Conservation (phyloP, 2,888 invertebrate species). For the Melinopterus prodromus region DNA sequence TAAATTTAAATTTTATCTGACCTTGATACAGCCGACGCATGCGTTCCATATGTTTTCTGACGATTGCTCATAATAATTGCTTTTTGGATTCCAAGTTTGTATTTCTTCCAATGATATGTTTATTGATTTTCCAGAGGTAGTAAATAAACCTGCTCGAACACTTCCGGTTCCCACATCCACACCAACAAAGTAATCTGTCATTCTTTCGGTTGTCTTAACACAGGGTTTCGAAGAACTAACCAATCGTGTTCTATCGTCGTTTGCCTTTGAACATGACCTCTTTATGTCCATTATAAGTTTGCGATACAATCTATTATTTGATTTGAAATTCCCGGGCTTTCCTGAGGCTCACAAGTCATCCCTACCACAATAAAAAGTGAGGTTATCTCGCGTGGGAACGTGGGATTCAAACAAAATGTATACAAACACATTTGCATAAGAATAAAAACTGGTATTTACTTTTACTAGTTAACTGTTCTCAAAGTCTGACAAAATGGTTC, state of each 20-base stretch:
- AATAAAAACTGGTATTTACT: too few relatives aligned
- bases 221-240: not conserved
- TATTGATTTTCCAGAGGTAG: slow-evolving; percentile 71
- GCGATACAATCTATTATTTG: not conserved
- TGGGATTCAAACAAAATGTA: not conserved
- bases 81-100: slow-evolving; percentile 79
- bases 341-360: not conserved
- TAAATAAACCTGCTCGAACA: slow-evolving; percentile 84
- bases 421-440: not conserved
- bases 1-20: slow-evolving; percentile 53
- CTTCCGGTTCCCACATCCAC: slow-evolving; percentile 96
- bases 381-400: slow-evolving; percentile 1
- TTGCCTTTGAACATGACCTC: slow-evolving; percentile 19
- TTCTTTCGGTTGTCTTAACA: not conserved
- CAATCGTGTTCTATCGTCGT: not conserved
- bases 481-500: slow-evolving; percentile 48
- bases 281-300: slow-evolving; percentile 11
- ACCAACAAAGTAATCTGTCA: slow-evolving; percentile 72
- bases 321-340: slow-evolving; percentile 18
- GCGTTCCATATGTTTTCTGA: slow-evolving; percentile 88
- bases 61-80: slow-evolving; percentile 89
- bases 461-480: too few relatives aligned
- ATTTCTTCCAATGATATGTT: slow-evolving; percentile 71
- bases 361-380: not conserved
- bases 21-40: slow-evolving; percentile 78